Evolutionary conservation across 2,888 invertebrate genomes (phyloP), one percentile per base, ranked within the genome.

Genomic region (Crossocerus cetratus): DNA sequence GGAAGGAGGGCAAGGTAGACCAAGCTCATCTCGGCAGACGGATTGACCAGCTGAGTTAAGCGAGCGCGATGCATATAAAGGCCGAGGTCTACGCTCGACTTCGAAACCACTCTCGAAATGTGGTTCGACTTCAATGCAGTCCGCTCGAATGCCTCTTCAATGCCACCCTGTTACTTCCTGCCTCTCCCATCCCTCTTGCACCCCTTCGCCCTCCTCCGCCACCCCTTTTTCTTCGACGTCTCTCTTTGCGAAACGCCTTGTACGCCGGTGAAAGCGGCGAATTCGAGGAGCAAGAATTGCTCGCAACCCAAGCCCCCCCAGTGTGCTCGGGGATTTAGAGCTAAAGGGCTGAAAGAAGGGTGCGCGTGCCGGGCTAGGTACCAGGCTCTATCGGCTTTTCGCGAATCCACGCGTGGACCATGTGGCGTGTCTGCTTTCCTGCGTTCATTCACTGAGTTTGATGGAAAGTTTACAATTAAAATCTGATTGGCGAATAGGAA

Each of bases 61-160:
- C 81, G 60, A 74, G 78, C 73, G 64, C 72, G 74, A 72, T 72
- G 76, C 82, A 76, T 75, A 80, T 80, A 80, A 82, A 82, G 78
- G 82, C 80, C 75, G 78, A 65, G 71, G 71, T 60, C 62, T 65
- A 72, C 73, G 69, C 76, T 76, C 69, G 78, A 72, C 80, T 74
- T 65, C 45, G 72, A 32, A 32, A 32, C 32, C 32, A 32, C 32
- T 32, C 80, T 78, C 72, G 84, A 85, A 86, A 85, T 79, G 83
- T 78, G 83, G 78, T 73, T 70, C 73, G 77, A 81, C 80, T 85
- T 85, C 86, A 85, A 86, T 86, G 80, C 85, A 73, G 74, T 79
- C 69, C 74, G 74, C 70, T 77, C 85, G 86, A 87, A 87, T 86
- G 77, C 80, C 68, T 69, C 81, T 78, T 86, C 85, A 86, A 84